Conservation (phyloP, 2,888 invertebrate genomes). For the Tipula confusa region DNA sequence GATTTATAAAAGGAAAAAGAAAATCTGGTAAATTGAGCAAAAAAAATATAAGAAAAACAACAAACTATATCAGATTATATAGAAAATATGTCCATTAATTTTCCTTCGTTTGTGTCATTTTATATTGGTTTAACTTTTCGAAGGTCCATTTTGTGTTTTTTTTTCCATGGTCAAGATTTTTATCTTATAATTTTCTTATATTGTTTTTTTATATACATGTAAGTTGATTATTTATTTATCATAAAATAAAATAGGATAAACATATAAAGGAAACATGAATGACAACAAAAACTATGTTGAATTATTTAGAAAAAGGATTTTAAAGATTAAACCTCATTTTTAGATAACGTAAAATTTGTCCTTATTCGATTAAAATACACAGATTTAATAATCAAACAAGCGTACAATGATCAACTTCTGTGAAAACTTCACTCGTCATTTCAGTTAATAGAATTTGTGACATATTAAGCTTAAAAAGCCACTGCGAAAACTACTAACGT, state of each 20-base stretch:
- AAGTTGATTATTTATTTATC: neutral
- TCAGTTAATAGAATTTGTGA: too few species aligned
- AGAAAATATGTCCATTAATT: neutral
- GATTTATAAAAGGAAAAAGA: neutral
- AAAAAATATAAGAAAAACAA: too few species aligned
- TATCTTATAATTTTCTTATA: neutral
- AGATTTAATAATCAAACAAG: too few species aligned
- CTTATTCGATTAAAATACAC: too few species aligned
- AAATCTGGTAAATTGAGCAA: neutral
- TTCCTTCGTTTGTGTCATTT: conserved; percentile 4
- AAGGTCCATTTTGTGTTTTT: neutral
- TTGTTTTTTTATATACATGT: neutral
- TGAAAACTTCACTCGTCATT: too few species aligned
- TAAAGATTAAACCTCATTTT: neutral
- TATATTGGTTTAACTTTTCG: conserved; percentile 12
- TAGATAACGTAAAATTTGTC: neutral
- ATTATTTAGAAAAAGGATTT: neutral
- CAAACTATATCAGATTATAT: neutral
- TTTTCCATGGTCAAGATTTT: neutral
- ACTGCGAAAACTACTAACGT: too few species aligned
- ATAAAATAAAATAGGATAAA: neutral
- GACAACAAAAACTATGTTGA: neutral
- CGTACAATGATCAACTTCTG: too few species aligned
- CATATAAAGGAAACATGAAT: neutral
- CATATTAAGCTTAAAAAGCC: too few species aligned